These are phyloP conservation scores for Formica aserva DNA, from an alignment of 2,888 invertebrate species.

Conservation along the genomic window DNA sequence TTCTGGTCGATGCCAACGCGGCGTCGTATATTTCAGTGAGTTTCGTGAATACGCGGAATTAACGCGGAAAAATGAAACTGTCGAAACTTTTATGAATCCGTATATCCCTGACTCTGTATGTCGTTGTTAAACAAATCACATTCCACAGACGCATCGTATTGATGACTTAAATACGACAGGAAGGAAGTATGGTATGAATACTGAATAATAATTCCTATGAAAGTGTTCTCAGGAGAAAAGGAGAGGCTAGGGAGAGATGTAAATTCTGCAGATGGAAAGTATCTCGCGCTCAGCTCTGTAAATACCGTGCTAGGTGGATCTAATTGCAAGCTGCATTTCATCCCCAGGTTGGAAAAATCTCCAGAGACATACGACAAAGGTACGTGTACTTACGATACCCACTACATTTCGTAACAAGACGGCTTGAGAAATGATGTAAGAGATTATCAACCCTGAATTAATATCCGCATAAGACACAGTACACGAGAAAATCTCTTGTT, in stretches of 20 bases:
- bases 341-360: conserved; percentile 63
- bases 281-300: conserved; percentile 38
- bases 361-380: conserved; percentile 63
- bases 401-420: conserved; percentile 30
- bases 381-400: conserved; percentile 38
- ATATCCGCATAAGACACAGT: conserved; percentile 28
- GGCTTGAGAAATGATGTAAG: conserved; percentile 55
- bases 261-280: conserved; percentile 45
- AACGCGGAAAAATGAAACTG: conserved; percentile 36
- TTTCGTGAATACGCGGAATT: conserved; percentile 24
- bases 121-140: conserved; percentile 16
- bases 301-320: conserved; percentile 63
- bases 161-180: conserved; percentile 18
- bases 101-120: neutral
- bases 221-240: conserved; percentile 30
- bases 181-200: neutral
- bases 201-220: conserved; percentile 48
- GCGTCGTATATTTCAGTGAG: conserved; percentile 17
- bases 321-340: conserved; percentile 68
- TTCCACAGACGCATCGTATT: neutral
- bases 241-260: neutral
- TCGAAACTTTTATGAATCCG: conserved; percentile 1
- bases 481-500: conserved; percentile 28
- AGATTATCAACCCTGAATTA: conserved; percentile 61
- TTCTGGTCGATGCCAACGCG: conserved; percentile 49